Conservation (phyloP, 1,140 invertebrate species). For the Camponotus vicinus region DNA sequence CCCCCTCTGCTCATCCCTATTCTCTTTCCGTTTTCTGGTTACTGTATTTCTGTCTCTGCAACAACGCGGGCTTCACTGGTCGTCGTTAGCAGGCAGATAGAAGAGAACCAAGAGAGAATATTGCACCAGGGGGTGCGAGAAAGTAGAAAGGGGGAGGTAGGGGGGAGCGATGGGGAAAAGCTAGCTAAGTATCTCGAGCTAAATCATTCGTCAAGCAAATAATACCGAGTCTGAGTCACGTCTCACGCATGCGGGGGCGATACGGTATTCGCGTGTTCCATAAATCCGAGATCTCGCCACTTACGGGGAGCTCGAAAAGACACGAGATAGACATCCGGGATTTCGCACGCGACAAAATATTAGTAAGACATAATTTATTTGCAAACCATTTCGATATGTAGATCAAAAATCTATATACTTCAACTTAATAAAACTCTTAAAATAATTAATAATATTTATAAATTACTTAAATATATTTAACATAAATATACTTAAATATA, state of each 20-base stretch:
- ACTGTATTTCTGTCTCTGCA: slow-evolving; percentile 52
- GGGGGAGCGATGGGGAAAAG: slow-evolving; percentile 20
- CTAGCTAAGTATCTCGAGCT: slow-evolving; percentile 65
- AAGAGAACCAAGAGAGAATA: slow-evolving; percentile 31
- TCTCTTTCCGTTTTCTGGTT: slow-evolving; percentile 50
- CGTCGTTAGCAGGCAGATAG: slow-evolving; percentile 61
- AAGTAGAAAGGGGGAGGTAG: slow-evolving; percentile 26
- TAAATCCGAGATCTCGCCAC: slow-evolving; percentile 66
- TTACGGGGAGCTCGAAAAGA: slow-evolving; percentile 64
- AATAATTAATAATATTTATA: not conserved
- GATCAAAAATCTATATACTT: not conserved
- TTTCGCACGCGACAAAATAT: not conserved
- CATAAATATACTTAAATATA: not conserved
- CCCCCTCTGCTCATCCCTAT: slow-evolving; percentile 24
- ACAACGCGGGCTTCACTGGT: slow-evolving; percentile 53
- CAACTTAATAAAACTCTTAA: not conserved
- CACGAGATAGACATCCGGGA: not conserved
- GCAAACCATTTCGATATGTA: not conserved
- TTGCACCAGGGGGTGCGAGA: slow-evolving; percentile 7
- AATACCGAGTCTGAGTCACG: slow-evolving; percentile 78
- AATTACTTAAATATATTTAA: not conserved
- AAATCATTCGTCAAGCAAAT: slow-evolving; percentile 83
- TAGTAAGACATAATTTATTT: not conserved
- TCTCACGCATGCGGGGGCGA: slow-evolving; percentile 67
- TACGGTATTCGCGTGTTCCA: slow-evolving; percentile 74